Evolutionary conservation across 2,888 invertebrate species (phyloP), one percentile per base, ranked within the genome.

Genomic region (Andrena chrysosceles): DNA sequence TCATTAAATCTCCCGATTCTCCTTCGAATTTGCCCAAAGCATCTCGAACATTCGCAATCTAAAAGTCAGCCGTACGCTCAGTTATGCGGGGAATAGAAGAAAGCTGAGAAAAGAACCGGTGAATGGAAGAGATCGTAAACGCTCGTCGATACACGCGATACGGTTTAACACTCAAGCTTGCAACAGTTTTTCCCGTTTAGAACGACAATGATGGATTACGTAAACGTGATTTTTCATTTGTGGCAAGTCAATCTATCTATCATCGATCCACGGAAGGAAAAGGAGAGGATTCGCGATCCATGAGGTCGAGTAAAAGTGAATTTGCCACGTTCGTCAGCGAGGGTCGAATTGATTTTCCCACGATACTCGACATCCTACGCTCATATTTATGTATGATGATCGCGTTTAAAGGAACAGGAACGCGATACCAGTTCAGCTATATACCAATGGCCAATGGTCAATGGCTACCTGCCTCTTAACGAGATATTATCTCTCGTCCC

Each of bases 271-370:
- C 42, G 42, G 42, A 16, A 10, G 26, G 20, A 66, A 35, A 20
- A 64, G 70, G 49, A 29, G 29, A 35, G 64, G 54, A 59, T 20
- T 66, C 66, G 16, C 60, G 23, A 20, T 0, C 26, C 29, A n/a
- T n/a, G 56, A 60, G 59, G 49, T 48, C 29, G 33, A 59, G 83
- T 85, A 89, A 85, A 85, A 82, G 80, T 86, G 81, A 83, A 80
- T 82, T 76, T 49, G 69, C 76, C 67, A 68, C 84, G 31, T 54
- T 69, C 63, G 48, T 52, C 74, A 77, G 82, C 85, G 86, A 87
- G 85, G 86, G 76, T 80, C 79, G 64, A 71, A 35, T 60, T 67
- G 68, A 75, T 86, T 87, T 87, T 89, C 89, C 86, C 86, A 87
- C 81, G 83, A 71, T 69, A 66, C n/a, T 59, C 62, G 54, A 60